Conservation (phyloP, 2,113 vertebrate genomes). For the Alectura lathami region DNA sequence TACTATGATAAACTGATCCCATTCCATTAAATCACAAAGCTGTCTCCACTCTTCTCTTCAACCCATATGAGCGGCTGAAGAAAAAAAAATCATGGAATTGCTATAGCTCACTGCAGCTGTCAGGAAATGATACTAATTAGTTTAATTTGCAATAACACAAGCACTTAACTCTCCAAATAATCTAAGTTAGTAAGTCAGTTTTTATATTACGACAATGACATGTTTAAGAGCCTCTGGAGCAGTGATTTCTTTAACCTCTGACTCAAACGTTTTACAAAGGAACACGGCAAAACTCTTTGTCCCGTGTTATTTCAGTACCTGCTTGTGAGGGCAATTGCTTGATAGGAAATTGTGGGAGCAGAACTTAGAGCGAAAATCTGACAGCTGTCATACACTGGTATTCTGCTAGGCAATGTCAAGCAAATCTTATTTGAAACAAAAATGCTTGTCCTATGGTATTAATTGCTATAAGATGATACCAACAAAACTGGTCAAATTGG, state of each 20-base stretch:
- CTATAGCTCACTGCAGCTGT: constrained; percentile 80
- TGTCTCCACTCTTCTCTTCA: constrained; percentile 67
- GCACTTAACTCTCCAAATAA: constrained; percentile 84
- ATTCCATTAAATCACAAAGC: constrained; percentile 77
- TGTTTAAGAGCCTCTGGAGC: constrained; percentile 71
- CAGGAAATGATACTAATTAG: constrained; percentile 84
- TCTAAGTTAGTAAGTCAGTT: constrained; percentile 80
- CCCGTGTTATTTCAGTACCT: constrained; percentile 35
- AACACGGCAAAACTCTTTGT: constrained; percentile 37
- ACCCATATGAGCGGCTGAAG: constrained; percentile 71
- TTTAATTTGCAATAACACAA: constrained; percentile 86
- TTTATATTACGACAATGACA: constrained; percentile 75
- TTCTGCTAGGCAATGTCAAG: background rate
- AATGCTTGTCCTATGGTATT: background rate
- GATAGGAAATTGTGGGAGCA: background rate
- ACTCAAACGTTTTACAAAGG: constrained; percentile 65
- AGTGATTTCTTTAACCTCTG: constrained; percentile 79
- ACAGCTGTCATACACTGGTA: background rate
- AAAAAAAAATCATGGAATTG: constrained; percentile 75
- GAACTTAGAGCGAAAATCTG: constrained; percentile 7
- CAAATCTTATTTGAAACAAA: background rate
- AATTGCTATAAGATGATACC: background rate
- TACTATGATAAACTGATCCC: constrained; percentile 70
- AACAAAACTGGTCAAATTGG: background rate
- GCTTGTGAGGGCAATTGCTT: constrained; percentile 55